These are phyloP conservation scores for Hylaeus anthracinus DNA, from an alignment of 1,140 invertebrate genomes.

Conservation along the genomic window DNA sequence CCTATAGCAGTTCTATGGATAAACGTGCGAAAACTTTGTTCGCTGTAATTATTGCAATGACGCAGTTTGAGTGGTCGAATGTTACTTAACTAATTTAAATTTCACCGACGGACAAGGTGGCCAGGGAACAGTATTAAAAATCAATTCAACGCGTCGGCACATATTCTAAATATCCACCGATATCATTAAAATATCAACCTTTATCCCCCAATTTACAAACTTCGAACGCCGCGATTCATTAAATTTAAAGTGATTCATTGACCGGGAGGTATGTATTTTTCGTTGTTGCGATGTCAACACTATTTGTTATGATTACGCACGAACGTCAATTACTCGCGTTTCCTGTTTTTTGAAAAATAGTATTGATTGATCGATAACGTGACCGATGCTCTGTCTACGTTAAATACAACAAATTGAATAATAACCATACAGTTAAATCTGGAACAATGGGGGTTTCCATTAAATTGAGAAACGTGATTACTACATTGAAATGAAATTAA, in stretches of 20 bases:
- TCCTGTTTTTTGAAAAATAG: no score
- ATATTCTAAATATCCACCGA: neutral
- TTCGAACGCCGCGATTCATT: neutral
- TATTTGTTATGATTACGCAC: neutral
- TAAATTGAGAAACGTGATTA: no score
- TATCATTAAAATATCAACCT: neutral
- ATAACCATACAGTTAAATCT: no score
- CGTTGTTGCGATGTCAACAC: neutral
- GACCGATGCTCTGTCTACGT: neutral
- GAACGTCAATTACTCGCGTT: slow-evolving; percentile 4
- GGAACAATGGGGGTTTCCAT: no score
- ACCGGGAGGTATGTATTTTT: neutral
- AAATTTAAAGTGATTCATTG: neutral
- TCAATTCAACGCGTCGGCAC: neutral
- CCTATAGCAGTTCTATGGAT: no score
- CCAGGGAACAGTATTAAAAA: neutral
- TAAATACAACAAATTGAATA: no score
- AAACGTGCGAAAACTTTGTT: no score
- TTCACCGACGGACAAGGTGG: neutral
- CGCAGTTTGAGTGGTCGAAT: neutral
- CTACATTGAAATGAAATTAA: no score
- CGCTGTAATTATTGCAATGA: neutral
- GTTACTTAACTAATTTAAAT: neutral
- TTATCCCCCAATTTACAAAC: neutral
- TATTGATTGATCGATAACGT: neutral